Base-by-base conservation (phyloP, 2,797 vertebrate genomes). In the Schizopygopsis malacanthus region DNA sequence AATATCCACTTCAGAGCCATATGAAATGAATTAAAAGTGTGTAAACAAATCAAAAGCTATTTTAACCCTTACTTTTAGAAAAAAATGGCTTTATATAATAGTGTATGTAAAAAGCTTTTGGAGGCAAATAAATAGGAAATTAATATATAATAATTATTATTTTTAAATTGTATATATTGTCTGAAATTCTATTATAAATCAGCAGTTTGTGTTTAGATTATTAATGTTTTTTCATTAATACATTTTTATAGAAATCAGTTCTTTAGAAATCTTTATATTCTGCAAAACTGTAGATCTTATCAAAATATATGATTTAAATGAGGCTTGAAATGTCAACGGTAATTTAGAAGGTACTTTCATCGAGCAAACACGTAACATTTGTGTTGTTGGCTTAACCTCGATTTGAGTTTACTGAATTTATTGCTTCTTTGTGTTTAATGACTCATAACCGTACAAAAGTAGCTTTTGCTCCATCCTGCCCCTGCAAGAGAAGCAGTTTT, bases 341-440 rank as follows among this genome's bases (percentile, higher is more conserved):
- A 43, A 52, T 78, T 69, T 56, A 78, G 22, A 43, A 20, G 37
- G 45, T 43, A 54, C 61, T 84, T 78, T 76, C 33, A 28, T 80
- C 65, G 4, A 25, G 71, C 39, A 39, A 69, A 86, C 77, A 69
- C 39, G 82, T 84, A 80, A 39, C 72, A 73, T 86, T 70, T 70
- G 33, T 43, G 37, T 11, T 22, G 22, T n/a, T 61, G 79, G 43
- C 10, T 86, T 61, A 71, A 33, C 72, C 65, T 73, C 15, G 28
- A 71, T 72, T 77, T 83, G 67, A 87, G 65, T 45, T 88, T 85
- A 59, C 61, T 73, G 72, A 45, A 82, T 87, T 72, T 56, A 86
- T 82, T 80, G 39, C 71, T 18, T n/a, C 43, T n/a, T n/a, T 39
- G 43, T 43, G 18, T 82, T 33, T 43, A 88, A 86, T 83, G 61